phyloP scores from a whole-genome alignment of 2,888 invertebrate species.

The Dysmachus trigonus region DNA sequence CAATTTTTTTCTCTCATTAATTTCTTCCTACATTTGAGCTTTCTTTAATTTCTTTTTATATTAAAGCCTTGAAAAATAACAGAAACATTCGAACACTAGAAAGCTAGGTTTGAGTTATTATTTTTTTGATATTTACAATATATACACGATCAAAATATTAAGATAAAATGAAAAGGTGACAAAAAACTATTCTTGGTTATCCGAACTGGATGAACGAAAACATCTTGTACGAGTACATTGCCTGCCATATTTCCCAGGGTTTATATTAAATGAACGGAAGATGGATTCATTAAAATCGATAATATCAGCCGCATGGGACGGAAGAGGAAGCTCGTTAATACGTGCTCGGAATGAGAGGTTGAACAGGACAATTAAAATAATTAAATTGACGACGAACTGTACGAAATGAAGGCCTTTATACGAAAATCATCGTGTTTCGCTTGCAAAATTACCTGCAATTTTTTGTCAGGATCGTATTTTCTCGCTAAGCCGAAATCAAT shows the following conservation, averaged over 20 bases:
- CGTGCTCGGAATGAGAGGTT: neutral
- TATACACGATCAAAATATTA: neutral
- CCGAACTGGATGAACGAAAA: neutral
- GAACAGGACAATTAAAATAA: neutral
- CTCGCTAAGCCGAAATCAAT: slow-evolving; percentile 98
- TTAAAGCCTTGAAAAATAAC: too few relatives aligned
- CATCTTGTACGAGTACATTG: neutral
- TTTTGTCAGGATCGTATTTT: slow-evolving; percentile 90
- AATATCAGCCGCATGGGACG: neutral
- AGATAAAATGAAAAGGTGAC: neutral
- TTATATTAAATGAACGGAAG: neutral
- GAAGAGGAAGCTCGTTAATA: neutral
- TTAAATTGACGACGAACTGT: neutral
- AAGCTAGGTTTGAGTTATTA: too few relatives aligned
- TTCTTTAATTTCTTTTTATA: too few relatives aligned
- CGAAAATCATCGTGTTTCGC: neutral
- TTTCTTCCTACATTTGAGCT: too few relatives aligned
- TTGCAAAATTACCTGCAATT: slow-evolving; percentile 70
- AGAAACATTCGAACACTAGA: too few relatives aligned
- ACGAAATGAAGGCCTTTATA: neutral
- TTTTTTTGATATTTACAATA: too few relatives aligned
- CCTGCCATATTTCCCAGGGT: neutral
- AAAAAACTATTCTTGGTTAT: neutral
- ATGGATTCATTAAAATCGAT: neutral
- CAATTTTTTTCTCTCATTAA: too few relatives aligned